Evolutionary conservation across 2,797 vertebrate genomes (phyloP).

Genomic region (Myotis myotis): DNA sequence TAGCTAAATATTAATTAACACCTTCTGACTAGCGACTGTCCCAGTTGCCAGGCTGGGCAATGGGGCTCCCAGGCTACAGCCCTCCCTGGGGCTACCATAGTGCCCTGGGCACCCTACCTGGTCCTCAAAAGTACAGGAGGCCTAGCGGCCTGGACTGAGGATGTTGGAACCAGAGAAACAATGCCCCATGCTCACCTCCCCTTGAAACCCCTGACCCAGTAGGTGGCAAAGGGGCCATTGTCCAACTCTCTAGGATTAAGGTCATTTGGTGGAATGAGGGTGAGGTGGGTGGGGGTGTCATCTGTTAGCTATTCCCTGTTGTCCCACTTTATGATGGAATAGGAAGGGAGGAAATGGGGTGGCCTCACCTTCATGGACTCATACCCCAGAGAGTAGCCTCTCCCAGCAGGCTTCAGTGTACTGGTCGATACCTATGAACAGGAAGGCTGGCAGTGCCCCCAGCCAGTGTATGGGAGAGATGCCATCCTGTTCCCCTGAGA

Average conservation of each 20-base stretch:
- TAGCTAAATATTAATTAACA: constrained; percentile 78
- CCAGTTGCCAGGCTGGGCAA: constrained; percentile 33
- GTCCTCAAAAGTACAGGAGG: neutral
- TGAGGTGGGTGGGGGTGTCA: neutral
- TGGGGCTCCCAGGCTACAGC: neutral
- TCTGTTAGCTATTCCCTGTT: neutral
- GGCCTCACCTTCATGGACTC: neutral
- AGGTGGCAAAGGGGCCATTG: neutral
- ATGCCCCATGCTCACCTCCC: neutral
- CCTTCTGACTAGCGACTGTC: constrained; percentile 66
- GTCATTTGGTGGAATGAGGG: neutral
- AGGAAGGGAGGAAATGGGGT: neutral
- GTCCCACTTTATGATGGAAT: neutral
- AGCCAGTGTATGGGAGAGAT: neutral
- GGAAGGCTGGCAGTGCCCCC: neutral
- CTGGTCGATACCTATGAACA: neutral
- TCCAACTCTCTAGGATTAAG: neutral
- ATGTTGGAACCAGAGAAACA: neutral
- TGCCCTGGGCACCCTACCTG: neutral
- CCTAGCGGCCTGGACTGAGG: neutral
- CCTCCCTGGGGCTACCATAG: neutral
- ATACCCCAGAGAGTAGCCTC: neutral
- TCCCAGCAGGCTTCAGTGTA: neutral
- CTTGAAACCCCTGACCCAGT: neutral
- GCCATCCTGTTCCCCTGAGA: neutral